Conservation (phyloP, 2,113 vertebrate genomes). For the Galbula dea region DNA sequence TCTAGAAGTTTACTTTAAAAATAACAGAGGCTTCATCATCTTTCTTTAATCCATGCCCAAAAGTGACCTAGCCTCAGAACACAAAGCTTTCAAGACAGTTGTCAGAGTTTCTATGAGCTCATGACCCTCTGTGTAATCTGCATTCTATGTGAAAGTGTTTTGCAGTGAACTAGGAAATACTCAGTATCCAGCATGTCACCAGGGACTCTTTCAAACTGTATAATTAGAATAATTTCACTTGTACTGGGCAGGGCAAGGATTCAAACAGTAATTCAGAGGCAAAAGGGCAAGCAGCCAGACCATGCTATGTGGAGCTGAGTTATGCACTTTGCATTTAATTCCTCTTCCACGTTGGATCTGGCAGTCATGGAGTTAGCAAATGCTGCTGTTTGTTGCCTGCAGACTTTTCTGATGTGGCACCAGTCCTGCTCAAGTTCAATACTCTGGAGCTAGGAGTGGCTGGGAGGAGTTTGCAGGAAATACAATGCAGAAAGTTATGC, state of each 20-base stretch:
- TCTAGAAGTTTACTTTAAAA: neutral
- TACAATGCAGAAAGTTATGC: neutral
- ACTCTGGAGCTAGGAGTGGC: neutral
- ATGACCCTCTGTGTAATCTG: neutral
- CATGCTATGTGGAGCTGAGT: neutral
- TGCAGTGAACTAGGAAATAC: constrained; percentile 29
- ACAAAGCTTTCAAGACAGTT: neutral
- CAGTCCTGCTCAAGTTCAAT: neutral
- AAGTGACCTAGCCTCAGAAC: neutral
- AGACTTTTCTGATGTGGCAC: neutral
- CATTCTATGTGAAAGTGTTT: constrained; percentile 14
- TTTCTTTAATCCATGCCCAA: neutral
- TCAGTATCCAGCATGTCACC: constrained; percentile 14
- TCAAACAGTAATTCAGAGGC: constrained; percentile 28
- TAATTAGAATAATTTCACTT: constrained; percentile 30
- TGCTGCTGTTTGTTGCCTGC: neutral
- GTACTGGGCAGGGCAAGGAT: neutral
- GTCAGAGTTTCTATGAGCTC: constrained; percentile 22
- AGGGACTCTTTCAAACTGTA: neutral
- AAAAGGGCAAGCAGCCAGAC: constrained; percentile 12
- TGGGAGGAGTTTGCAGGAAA: neutral
- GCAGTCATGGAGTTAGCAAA: neutral
- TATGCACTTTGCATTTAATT: neutral
- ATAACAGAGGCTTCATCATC: neutral
- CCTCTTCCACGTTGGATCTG: neutral